A percentile compares a stretch with the other conserved stretches of the same genome.
These are phyloP conservation scores for Fundulus diaphanus DNA, from an alignment of 2,797 vertebrate genomes.

Conservation along the genomic window DNA sequence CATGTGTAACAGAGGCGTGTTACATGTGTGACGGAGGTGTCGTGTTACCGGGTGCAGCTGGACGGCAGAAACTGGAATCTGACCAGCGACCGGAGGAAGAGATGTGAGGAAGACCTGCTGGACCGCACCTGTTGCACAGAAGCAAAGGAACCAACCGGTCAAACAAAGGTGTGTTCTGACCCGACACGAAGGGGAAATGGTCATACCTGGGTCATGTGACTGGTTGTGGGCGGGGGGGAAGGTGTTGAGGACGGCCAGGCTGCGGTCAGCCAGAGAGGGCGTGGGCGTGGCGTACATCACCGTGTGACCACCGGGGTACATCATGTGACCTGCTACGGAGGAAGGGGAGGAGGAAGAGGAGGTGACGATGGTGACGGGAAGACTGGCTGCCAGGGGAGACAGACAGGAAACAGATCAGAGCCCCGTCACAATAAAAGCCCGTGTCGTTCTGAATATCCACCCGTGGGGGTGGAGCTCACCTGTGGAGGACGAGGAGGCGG, in stretches of 20 bases:
- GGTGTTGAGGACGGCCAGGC: conserved; percentile 91
- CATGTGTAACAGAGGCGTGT: no score
- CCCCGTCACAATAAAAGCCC: not conserved
- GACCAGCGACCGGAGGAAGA: conserved; percentile 86
- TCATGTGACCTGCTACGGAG: conserved; percentile 91
- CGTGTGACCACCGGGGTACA: conserved; percentile 90
- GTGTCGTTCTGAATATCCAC: not conserved
- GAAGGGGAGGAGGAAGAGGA: conserved; percentile 88
- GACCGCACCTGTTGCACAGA: conserved; percentile 61
- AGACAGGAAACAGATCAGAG: not conserved
- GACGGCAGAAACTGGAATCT: conserved; percentile 93
- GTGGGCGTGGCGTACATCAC: conserved; percentile 91
- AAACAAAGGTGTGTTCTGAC: not conserved
- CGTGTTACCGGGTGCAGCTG: conserved; percentile 90
- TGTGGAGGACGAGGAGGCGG: conserved; percentile 82
- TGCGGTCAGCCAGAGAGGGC: conserved; percentile 84
- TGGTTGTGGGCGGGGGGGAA: conserved; percentile 88
- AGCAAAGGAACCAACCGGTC: not conserved
- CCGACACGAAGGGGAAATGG: no score
- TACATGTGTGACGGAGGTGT: not conserved
- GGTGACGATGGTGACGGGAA: conserved; percentile 83
- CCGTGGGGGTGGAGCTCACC: conserved; percentile 64
- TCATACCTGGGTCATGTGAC: conserved; percentile 89
- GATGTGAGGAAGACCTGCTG: conserved; percentile 93
- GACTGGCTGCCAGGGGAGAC: not conserved